A percentile compares a stretch with the other conserved stretches of the same genome.
Conservation (phyloP, 2,888 invertebrate species). For the Heliconius ismenius region DNA sequence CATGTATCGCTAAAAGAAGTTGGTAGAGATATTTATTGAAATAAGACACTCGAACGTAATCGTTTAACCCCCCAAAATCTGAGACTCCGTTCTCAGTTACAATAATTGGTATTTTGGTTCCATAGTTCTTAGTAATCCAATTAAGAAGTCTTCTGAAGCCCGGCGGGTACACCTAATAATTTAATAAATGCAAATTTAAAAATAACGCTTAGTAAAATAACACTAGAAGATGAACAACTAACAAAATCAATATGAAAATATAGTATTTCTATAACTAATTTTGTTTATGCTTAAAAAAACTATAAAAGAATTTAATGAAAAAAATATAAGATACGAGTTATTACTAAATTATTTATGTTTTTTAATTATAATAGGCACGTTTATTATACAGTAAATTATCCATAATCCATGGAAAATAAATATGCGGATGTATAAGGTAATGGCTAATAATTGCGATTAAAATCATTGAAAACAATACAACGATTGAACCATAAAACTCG, state of each 20-base stretch:
- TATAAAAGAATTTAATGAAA: background rate
- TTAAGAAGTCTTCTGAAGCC: slow-evolving; percentile 84
- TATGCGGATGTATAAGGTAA: background rate
- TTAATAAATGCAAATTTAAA: background rate
- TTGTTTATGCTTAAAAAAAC: background rate
- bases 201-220: background rate
- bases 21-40: slow-evolving; percentile 75
- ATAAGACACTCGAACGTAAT: slow-evolving; percentile 78
- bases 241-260: too few relatives aligned
- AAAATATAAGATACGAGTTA: background rate
- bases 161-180: slow-evolving; percentile 81
- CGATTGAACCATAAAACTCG: background rate
- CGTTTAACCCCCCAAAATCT: slow-evolving; percentile 68
- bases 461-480: slow-evolving; percentile 2
- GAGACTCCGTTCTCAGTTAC: slow-evolving; percentile 83
- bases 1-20: slow-evolving; percentile 63
- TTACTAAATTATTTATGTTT: background rate
- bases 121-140: slow-evolving; percentile 83
- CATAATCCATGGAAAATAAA: background rate
- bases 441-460: background rate
- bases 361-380: background rate
- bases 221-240: background rate
- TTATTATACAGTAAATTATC: background rate
- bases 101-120: slow-evolving; percentile 78
- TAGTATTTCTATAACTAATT: too few relatives aligned